phyloP scores from a whole-genome alignment of 2,888 invertebrate species.

The Hermaeophaga mercurialis region DNA sequence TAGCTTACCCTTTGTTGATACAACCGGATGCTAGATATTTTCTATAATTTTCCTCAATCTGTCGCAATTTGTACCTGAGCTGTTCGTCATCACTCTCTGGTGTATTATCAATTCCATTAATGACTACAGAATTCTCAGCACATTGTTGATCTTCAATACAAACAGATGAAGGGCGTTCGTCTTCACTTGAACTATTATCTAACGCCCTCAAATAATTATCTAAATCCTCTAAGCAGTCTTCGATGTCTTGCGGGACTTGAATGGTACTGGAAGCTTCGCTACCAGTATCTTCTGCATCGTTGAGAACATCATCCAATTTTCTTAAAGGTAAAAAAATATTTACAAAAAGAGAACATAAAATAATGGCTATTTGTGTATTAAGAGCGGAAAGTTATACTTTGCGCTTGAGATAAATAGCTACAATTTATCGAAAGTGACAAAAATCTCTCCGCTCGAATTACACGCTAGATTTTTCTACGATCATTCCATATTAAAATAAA shows the following conservation, averaged over 20 bases:
- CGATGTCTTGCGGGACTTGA: slow-evolving; percentile 35
- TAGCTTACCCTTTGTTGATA: slow-evolving; percentile 39
- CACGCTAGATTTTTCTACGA: too few relatives aligned
- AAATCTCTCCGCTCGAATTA: too few relatives aligned
- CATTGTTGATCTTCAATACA: slow-evolving; percentile 31
- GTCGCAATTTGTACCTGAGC: slow-evolving; percentile 41
- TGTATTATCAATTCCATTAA: slow-evolving; percentile 19
- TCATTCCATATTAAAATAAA: too few relatives aligned
- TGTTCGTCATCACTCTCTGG: slow-evolving; percentile 34
- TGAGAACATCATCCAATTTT: slow-evolving; percentile 65
- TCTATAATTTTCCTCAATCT: slow-evolving; percentile 48
- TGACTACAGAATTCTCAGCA: slow-evolving; percentile 32
- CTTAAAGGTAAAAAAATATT: not conserved
- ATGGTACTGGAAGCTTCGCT: slow-evolving; percentile 46
- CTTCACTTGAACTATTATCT: slow-evolving; percentile 48
- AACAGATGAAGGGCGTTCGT: slow-evolving; percentile 29
- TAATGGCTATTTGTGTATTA: too few relatives aligned
- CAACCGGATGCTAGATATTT: slow-evolving; percentile 46
- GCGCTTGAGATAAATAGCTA: too few relatives aligned
- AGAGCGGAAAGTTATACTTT: too few relatives aligned
- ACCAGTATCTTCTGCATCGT: slow-evolving; percentile 50
- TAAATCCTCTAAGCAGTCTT: slow-evolving; percentile 59
- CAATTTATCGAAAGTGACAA: too few relatives aligned
- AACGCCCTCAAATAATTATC: slow-evolving; percentile 61
- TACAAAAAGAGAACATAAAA: too few relatives aligned